phyloP scores from a whole-genome alignment of 2,888 invertebrate species.

The Polyommatus iphigenia region DNA sequence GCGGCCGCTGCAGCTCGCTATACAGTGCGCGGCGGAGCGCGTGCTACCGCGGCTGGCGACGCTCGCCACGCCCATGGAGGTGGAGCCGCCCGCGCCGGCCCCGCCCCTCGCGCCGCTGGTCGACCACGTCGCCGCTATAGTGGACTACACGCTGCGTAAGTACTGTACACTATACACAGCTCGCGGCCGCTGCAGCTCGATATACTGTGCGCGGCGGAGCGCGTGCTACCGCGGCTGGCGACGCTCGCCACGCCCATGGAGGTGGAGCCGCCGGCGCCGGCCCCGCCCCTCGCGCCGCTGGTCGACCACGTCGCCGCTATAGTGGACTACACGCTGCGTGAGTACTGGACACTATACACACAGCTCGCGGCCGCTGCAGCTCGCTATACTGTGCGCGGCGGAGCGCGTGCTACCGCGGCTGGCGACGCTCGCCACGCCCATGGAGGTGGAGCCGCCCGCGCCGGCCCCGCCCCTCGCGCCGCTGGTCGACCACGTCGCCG shows the following conservation, averaged over 20 bases:
- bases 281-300: constrained; percentile 50
- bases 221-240: constrained; percentile 56
- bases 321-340: constrained; percentile 68
- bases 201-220: constrained; percentile 84
- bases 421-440: constrained; percentile 53
- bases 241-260: constrained; percentile 62
- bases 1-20: constrained; percentile 88
- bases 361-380: constrained; percentile 88
- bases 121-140: constrained; percentile 53
- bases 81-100: constrained; percentile 50
- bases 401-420: constrained; percentile 67
- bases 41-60: constrained; percentile 56
- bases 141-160: constrained; percentile 71
- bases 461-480: constrained; percentile 50
- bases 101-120: constrained; percentile 48
- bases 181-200: constrained; percentile 90
- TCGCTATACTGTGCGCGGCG: constrained; percentile 86
- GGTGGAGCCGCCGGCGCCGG: constrained; percentile 48
- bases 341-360: constrained; percentile 53
- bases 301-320: constrained; percentile 54
- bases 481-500: constrained; percentile 53
- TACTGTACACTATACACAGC: constrained; percentile 64
- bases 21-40: constrained; percentile 83
- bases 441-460: constrained; percentile 57
- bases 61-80: constrained; percentile 63